Base-by-base conservation (phyloP, 2,113 vertebrate genomes). In the Lota lota region DNA sequence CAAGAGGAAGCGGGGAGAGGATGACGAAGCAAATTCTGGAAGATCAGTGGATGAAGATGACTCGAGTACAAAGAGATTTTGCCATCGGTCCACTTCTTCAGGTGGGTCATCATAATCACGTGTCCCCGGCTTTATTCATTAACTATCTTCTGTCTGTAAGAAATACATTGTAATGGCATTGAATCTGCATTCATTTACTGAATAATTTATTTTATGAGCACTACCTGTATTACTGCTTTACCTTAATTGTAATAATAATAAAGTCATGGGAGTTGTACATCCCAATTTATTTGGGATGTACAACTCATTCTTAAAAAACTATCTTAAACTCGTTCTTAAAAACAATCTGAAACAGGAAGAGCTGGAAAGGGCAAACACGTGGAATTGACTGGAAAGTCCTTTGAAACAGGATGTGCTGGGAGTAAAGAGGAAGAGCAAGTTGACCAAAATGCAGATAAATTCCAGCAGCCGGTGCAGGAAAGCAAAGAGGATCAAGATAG, bases 1-100 rank as follows among this genome's bases (percentile, higher is more conserved):
- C 11, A 92, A 91, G 80, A 86, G 90, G 17, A 92, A 90, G 71
- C 83, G 89, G 66, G 72, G 72, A 19, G 61, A 80, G 4, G 80
- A 78, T 7, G 73, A 84, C 0, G 75, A 83, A n/a, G 63, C 17
- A 33, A 18, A 47, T 8, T 73, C 65, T 64, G 75, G 40, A 18
- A 15, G 33, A 17, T 16, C 10, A n/a, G 24, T 10, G 1, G 57
- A 68, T 28, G 82, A 83, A 61, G 57, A 66, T 61, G 53, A 73
- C 69, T 82, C 78, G 61, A 80, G 4, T 3, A 22, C 73, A 53
- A 90, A 86, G 64, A 90, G 78, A 76, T 54, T 61, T 0, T 63
- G 80, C 8, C 11, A 16, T 73, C 62, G 7, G 22, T 76, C 59
- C 28, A 69, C 19, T 22, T 79, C 83, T 8, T 83, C 83, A 54